Percentiles rank a stretch among this genome's conserved stretches.
Evolutionary conservation across 2,888 invertebrate genomes (phyloP).

Genomic region (Microctonus hyperodae): DNA sequence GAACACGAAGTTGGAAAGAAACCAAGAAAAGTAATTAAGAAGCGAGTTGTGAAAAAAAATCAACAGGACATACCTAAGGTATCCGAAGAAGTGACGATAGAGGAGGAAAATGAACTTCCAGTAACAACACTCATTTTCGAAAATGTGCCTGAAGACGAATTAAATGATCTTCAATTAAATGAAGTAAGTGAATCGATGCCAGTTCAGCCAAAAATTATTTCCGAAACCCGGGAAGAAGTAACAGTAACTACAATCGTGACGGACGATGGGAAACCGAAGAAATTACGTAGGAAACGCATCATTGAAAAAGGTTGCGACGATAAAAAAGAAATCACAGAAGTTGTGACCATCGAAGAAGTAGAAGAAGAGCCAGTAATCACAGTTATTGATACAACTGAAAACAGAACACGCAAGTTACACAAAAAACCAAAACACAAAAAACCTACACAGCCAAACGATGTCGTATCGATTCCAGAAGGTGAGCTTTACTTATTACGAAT

Average conservation of each 20-base stretch:
- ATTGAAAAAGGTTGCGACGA: conserved; percentile 59
- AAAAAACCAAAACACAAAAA: conserved; percentile 54
- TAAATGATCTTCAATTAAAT: conserved; percentile 43
- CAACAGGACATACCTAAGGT: conserved; percentile 47
- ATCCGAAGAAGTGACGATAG: conserved; percentile 63
- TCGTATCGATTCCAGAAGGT: conserved; percentile 48
- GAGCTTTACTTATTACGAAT: conserved; percentile 48
- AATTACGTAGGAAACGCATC: conserved; percentile 50
- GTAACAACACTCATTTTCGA: conserved; percentile 48
- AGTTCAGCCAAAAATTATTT: conserved; percentile 33
- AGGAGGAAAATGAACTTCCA: conserved; percentile 52
- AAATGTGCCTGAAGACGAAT: conserved; percentile 50
- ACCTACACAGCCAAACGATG: conserved; percentile 51
- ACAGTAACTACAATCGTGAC: conserved; percentile 62
- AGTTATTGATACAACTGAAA: conserved; percentile 46
- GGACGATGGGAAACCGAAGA: conserved; percentile 55
- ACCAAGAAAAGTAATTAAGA: conserved; percentile 51
- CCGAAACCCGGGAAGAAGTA: conserved; percentile 47
- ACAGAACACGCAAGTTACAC: conserved; percentile 53
- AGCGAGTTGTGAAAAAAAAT: conserved; percentile 57
- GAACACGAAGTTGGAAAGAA: conserved; percentile 48
- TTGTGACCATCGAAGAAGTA: conserved; percentile 62
- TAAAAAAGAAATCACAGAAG: conserved; percentile 63
- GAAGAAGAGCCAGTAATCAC: conserved; percentile 64
- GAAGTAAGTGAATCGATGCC: conserved; percentile 15